Percentiles rank a stretch among this genome's conserved stretches.
Conservation (phyloP, 2,797 vertebrate species). For the Martes flavigula region DNA sequence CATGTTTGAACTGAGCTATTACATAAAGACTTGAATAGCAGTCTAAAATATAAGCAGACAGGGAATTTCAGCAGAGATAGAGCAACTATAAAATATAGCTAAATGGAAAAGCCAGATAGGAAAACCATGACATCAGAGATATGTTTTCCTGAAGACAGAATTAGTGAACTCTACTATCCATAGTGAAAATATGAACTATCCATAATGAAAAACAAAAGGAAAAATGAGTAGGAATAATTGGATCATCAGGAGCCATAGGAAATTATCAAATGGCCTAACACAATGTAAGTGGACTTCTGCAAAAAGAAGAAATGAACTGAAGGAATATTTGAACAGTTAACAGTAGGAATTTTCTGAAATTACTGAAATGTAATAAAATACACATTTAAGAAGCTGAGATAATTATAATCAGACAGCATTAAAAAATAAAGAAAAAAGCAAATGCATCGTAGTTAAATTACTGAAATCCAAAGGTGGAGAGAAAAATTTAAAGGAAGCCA, state of each 20-base stretch:
- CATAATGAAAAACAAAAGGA: background rate
- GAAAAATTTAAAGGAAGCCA: background rate
- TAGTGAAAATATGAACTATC: background rate
- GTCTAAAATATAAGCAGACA: background rate
- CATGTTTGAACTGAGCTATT: background rate
- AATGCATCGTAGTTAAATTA: background rate
- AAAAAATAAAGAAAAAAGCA: background rate
- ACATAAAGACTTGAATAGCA: background rate
- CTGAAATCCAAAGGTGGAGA: background rate
- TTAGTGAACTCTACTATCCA: background rate
- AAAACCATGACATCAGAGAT: background rate
- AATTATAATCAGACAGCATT: background rate
- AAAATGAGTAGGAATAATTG: background rate
- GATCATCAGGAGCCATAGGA: background rate
- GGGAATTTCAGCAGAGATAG: background rate
- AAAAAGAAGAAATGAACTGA: background rate
- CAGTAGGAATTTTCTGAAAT: background rate
- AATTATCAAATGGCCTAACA: background rate
- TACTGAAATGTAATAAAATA: background rate
- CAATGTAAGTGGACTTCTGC: background rate
- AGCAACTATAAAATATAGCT: background rate
- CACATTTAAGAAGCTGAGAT: background rate
- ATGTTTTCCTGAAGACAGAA: background rate
- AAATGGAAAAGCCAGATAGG: background rate
- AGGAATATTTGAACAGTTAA: background rate